Base-by-base conservation (phyloP, 1,140 invertebrate species). In the Zaprionus gabonicus region DNA sequence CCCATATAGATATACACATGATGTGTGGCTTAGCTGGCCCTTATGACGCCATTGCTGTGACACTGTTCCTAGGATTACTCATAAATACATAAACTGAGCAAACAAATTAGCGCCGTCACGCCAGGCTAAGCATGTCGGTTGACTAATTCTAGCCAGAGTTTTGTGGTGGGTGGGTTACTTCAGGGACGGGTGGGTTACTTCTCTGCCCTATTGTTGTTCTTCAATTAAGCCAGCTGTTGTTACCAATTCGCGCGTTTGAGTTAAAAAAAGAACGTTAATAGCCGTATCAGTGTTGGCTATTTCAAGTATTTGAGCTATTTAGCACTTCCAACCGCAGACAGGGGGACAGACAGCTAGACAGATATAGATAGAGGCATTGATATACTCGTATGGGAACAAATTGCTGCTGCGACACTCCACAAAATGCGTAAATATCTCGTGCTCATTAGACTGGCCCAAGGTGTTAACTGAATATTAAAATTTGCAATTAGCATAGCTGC, bases 71-170 rank as follows among this genome's bases (percentile, higher is more conserved):
- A 65, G 78, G 60, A 83, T 72, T 76, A 53, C 60, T 75, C 64
- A 69, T 66, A 77, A 65, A 72, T 49, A 67, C 49, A 82, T 68
- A 59, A 73, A 72, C 63, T 67, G 68, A 69, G 53, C 71, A 81
- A 90, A 90, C 75, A 84, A 76, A 88, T 90, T 88, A 81, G 57
- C 78, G 53, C 69, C 68, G 85, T 90, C 85, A 90, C 85, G 84
- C 84, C 82, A 79, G 70, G 80, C 78, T 84, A 53, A 76, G 49
- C 84, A 74, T 71, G 58, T 63, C 58, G 70, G 49, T 70, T 56
- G 49, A 46, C 73, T 60, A 72, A 69, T 13, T 68, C 49, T 23
- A n/a, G 27, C 36, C 59, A 17, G 25, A 20, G 25, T 44, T 66
- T 20, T 49, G 57, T 49, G 70, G 69, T 49, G 74, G 69, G 13